phyloP scores from a whole-genome alignment of 2,113 vertebrate genomes.

The Astur gentilis region DNA sequence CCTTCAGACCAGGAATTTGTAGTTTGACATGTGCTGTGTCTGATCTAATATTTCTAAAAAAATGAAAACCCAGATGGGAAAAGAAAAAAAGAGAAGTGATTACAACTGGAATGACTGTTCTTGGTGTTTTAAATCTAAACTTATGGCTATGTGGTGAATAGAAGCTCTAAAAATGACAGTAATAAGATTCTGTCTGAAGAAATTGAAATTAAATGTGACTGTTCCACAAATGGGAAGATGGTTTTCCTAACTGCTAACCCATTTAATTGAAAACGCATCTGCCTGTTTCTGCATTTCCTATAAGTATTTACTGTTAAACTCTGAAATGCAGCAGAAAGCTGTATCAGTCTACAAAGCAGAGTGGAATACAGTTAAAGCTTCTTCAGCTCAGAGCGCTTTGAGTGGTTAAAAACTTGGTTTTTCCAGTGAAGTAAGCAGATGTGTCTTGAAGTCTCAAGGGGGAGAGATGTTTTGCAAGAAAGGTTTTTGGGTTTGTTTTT shows the following conservation, averaged over 20 bases:
- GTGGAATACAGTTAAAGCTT: neutral
- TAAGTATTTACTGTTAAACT: neutral
- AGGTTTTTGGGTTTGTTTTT: neutral
- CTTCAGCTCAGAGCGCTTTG: neutral
- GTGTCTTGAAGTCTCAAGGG: neutral
- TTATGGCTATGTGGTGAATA: neutral
- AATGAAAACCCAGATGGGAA: neutral
- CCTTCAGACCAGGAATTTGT: neutral
- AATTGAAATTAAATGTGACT: neutral
- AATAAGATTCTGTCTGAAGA: neutral
- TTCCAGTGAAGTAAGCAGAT: neutral
- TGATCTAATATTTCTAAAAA: neutral
- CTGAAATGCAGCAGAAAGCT: neutral
- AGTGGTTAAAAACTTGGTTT: neutral
- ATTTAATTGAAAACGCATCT: conserved; percentile 21
- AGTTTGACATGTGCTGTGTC: neutral
- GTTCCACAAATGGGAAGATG: neutral
- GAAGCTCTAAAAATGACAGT: neutral
- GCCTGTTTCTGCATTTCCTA: neutral
- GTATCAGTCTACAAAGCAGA: neutral
- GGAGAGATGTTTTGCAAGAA: neutral
- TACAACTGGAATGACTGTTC: neutral
- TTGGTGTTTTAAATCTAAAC: neutral
- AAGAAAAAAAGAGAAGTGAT: neutral
- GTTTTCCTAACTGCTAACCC: neutral